Base-by-base conservation (phyloP, 2,113 vertebrate genomes). In the Gymnocephalus cernua region DNA sequence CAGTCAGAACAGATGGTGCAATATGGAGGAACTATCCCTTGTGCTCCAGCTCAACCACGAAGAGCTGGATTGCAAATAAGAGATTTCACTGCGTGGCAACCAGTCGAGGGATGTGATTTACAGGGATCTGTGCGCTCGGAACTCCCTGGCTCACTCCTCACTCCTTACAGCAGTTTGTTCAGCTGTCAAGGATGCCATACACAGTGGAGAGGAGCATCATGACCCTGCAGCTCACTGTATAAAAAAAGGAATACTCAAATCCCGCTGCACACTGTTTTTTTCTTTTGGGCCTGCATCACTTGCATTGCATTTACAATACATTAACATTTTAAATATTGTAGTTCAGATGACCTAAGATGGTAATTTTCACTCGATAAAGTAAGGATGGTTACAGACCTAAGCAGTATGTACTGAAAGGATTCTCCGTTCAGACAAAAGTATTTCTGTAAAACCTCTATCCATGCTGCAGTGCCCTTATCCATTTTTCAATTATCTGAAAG, bases 31-130 rank as follows among this genome's bases (percentile, higher is more conserved):
- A 79, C 77, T 80, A 48, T 81, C 62, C 57, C 73, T 75, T 35
- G 61, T 13, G 8, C 21, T 75, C 74, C 80, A 66, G 74, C 81
- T 88, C 67, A 29, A 70, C 79, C 69, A 81, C 82, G 66, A 84
- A 73, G 79, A 70, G 59, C 76, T 72, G 63, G 74, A 83, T 77
- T 77, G 77, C 18, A 53, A 84, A 73, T 77, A 71, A 76, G 80
- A 87, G 83, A 86, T 91, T 89, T 85, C 50, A 81, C 71, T 83
- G 85, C 53, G 12, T 88, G 92, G 77, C 81, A 89, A 80, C 85
- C 78, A 73, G 75, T 72, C 15, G 74, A 86, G 64, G 73, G 86
- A 84, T 84, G 68, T 81, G 87, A 88, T 84, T 93, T 88, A 79
- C 38, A 84, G 56, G 82, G 89, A 85, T 89, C 71, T 75, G 56